Conservation (phyloP, 2,113 vertebrate genomes). For the Poeciliopsis occidentalis region DNA sequence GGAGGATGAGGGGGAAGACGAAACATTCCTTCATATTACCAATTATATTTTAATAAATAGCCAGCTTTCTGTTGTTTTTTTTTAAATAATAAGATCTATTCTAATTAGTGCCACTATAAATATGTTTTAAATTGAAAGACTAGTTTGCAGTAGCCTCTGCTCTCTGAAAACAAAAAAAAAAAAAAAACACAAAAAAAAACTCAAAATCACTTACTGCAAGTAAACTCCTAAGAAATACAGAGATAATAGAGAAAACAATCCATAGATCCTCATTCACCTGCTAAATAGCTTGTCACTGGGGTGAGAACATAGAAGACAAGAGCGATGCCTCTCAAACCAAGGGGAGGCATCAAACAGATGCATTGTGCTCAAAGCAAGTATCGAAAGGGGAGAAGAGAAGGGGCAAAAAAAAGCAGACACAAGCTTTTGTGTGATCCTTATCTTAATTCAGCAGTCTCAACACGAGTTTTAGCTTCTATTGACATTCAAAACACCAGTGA, state of each 20-base stretch:
- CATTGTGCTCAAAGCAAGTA: slow-evolving; percentile 57
- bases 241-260: slow-evolving; percentile 28
- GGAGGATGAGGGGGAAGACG: slow-evolving; percentile 29
- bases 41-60: slow-evolving; percentile 45
- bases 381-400: slow-evolving; percentile 43
- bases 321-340: slow-evolving; percentile 52
- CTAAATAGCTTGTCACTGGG: slow-evolving; percentile 62
- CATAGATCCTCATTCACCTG: slow-evolving; percentile 50
- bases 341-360: slow-evolving; percentile 49
- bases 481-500: slow-evolving; percentile 78
- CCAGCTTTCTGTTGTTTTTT: not conserved
- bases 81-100: not conserved
- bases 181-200: not conserved
- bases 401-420: slow-evolving; percentile 49
- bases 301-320: slow-evolving; percentile 50
- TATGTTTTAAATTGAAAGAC: not conserved
- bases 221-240: slow-evolving; percentile 37
- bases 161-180: slow-evolving; percentile 39
- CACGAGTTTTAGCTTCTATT: slow-evolving; percentile 76
- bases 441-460: slow-evolving; percentile 79
- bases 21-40: slow-evolving; percentile 42
- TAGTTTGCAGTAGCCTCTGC: not conserved
- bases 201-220: slow-evolving; percentile 40
- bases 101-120: not conserved
- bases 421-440: slow-evolving; percentile 79